phyloP scores from a whole-genome alignment of 2,113 vertebrate genomes.

The Gasterosteus nipponicus region DNA sequence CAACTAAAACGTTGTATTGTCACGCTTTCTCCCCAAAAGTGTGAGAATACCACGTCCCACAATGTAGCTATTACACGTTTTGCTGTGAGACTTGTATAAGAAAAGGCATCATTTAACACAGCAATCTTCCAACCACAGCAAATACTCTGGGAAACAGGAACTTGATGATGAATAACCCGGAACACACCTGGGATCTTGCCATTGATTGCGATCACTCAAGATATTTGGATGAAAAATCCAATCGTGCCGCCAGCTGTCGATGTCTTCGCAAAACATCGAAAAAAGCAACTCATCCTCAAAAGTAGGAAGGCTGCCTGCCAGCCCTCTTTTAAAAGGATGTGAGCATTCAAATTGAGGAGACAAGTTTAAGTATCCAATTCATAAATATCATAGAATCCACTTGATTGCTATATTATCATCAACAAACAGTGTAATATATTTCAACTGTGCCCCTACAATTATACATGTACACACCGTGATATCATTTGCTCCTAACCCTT shows the following conservation, averaged over 20 bases:
- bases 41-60: too few species aligned
- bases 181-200: neutral
- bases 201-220: neutral
- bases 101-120: neutral
- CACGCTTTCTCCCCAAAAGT: too few species aligned
- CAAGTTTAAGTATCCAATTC: neutral
- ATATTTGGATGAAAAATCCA: neutral
- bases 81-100: neutral
- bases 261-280: neutral
- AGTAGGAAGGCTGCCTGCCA: neutral
- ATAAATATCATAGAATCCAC: neutral
- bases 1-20: too few species aligned
- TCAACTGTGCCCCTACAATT: neutral
- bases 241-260: neutral
- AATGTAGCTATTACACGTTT: too few species aligned
- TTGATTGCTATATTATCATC: neutral
- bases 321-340: neutral
- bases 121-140: neutral
- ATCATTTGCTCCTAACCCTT: neutral
- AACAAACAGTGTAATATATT: neutral
- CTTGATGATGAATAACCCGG: neutral
- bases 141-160: neutral
- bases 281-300: neutral
- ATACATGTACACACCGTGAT: neutral
- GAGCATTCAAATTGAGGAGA: neutral